Evolutionary conservation across 2,888 invertebrate genomes (phyloP).

Genomic region (Agonopterix arenella): DNA sequence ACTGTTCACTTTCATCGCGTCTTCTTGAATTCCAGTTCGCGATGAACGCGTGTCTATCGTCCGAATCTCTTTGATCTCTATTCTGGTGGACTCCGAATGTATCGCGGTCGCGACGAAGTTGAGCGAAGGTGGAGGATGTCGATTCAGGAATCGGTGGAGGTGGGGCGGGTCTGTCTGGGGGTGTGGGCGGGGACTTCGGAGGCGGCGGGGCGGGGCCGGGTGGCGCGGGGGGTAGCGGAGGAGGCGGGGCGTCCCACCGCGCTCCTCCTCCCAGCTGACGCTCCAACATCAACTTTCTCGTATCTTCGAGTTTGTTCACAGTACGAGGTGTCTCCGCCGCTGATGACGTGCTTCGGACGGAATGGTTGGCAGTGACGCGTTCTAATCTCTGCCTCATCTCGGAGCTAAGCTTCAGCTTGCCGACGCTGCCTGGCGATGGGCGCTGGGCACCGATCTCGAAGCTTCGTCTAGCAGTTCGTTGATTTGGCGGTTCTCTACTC

Average conservation of each 20-base stretch:
- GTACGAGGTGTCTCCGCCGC: slow-evolving; percentile 83
- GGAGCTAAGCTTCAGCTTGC: slow-evolving; percentile 91
- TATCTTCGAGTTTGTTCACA: slow-evolving; percentile 90
- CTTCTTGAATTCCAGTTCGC: slow-evolving; percentile 70
- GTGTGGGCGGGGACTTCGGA: slow-evolving; percentile 75
- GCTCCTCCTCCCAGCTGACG: slow-evolving; percentile 84
- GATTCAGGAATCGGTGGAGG: slow-evolving; percentile 82
- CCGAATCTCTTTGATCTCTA: slow-evolving; percentile 75
- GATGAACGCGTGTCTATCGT: slow-evolving; percentile 70
- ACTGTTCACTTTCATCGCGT: slow-evolving; percentile 56
- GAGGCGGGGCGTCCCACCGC: slow-evolving; percentile 78
- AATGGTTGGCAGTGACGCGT: slow-evolving; percentile 92
- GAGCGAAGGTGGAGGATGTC: slow-evolving; percentile 76
- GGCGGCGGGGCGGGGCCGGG: slow-evolving; percentile 80
- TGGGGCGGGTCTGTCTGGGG: slow-evolving; percentile 74
- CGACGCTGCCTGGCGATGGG: slow-evolving; percentile 91
- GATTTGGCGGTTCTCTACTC: slow-evolving; percentile 57
- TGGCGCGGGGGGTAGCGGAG: slow-evolving; percentile 80
- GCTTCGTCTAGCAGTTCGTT: slow-evolving; percentile 74
- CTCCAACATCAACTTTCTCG: slow-evolving; percentile 89
- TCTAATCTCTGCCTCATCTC: slow-evolving; percentile 95
- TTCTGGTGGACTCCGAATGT: slow-evolving; percentile 85
- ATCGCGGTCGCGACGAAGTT: slow-evolving; percentile 82
- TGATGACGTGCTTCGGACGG: slow-evolving; percentile 86
- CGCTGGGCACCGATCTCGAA: slow-evolving; percentile 89